Percentiles rank a stretch among this genome's conserved stretches.
These are phyloP conservation scores for Ispidina lecontei DNA, from an alignment of 2,797 vertebrate genomes.

Conservation along the genomic window DNA sequence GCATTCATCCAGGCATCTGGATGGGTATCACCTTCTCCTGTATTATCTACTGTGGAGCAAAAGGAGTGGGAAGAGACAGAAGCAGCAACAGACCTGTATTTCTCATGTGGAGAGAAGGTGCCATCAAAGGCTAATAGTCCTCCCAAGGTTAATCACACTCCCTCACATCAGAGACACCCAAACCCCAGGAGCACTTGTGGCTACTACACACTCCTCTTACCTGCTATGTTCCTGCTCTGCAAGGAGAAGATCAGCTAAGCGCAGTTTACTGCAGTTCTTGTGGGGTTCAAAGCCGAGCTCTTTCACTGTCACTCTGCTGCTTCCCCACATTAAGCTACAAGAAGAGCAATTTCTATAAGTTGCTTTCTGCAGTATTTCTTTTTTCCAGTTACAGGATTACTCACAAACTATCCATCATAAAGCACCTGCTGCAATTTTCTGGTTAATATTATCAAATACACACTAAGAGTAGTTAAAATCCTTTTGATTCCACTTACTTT, in stretches of 20 bases:
- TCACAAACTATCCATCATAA: background rate
- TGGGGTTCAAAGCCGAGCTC: constrained; percentile 70
- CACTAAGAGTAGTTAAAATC: background rate
- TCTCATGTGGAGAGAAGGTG: background rate
- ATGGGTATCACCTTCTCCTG: background rate
- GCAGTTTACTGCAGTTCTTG: constrained; percentile 36
- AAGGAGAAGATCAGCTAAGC: constrained; percentile 81
- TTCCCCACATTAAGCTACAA: constrained; percentile 84
- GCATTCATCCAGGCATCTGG: fast-evolving
- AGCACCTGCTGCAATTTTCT: background rate
- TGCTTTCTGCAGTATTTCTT: background rate
- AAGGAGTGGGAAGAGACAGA: background rate
- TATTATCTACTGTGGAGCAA: background rate
- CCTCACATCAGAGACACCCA: background rate
- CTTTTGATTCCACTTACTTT: constrained; percentile 77
- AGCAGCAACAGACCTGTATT: fast-evolving
- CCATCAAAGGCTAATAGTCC: background rate
- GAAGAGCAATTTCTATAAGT: background rate
- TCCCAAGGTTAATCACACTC: background rate
- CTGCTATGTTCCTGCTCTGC: constrained; percentile 84
- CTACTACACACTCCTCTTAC: constrained; percentile 60
- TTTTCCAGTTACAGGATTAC: background rate
- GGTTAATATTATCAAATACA: background rate
- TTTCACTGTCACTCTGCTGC: constrained; percentile 86
- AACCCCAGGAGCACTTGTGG: background rate